These are phyloP conservation scores for Catocala sponsa DNA, from an alignment of 2,888 invertebrate genomes.

Conservation along the genomic window DNA sequence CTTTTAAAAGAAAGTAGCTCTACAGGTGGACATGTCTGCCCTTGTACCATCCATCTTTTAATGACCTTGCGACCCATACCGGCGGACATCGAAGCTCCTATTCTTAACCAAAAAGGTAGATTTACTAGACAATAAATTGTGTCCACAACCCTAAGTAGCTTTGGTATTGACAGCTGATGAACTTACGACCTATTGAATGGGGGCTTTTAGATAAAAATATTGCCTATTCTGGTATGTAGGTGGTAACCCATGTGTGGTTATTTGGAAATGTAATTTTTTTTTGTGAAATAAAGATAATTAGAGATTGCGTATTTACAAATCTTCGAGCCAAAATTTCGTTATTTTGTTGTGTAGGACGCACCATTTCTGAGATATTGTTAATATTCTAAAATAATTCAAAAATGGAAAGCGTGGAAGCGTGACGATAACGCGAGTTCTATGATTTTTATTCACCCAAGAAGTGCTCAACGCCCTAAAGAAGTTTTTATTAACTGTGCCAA, in stretches of 20 bases:
- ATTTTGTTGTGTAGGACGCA: no score
- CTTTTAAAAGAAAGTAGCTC: neutral
- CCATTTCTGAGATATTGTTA: no score
- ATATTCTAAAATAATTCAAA: no score
- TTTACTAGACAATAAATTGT: constrained; percentile 27
- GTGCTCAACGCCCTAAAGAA: no score
- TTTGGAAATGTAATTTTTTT: neutral
- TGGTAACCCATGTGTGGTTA: neutral
- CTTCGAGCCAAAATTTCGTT: no score
- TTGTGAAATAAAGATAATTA: no score
- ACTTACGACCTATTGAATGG: constrained; percentile 11
- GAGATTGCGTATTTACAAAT: no score
- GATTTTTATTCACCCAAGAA: no score
- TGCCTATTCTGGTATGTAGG: neutral
- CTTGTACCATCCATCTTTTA: constrained; percentile 10
- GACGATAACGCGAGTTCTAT: no score
- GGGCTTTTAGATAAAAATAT: constrained; percentile 10
- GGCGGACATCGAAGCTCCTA: constrained; percentile 3
- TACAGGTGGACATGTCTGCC: neutral
- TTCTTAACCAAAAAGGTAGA: constrained; percentile 13
- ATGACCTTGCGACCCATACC: constrained; percentile 3
- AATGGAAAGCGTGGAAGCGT: no score
- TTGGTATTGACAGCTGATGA: constrained; percentile 23
- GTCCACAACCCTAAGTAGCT: constrained; percentile 17
- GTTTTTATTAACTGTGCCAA: no score